These are phyloP conservation scores for Rhineura floridana DNA, from an alignment of 2,113 vertebrate genomes.

Conservation along the genomic window DNA sequence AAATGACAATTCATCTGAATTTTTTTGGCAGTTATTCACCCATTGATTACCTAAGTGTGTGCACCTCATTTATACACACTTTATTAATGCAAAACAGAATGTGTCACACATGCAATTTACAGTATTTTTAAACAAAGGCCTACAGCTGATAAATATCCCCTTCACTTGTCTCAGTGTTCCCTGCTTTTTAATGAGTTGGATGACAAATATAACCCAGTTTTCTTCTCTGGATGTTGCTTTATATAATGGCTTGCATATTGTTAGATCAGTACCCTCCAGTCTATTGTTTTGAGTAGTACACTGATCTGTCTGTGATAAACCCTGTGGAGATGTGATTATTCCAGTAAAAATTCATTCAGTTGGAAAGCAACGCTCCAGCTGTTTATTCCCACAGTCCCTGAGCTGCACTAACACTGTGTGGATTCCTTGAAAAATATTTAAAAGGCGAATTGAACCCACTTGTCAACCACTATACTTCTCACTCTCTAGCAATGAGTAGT, in stretches of 20 bases:
- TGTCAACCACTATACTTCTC: conserved; percentile 64
- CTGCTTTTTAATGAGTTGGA: conserved; percentile 47
- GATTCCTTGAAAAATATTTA: conserved; percentile 73
- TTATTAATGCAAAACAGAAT: conserved; percentile 78
- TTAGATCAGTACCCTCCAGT: conserved; percentile 61
- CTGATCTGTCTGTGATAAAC: conserved; percentile 81
- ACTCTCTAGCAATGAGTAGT: neutral
- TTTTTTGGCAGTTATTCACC: conserved; percentile 83
- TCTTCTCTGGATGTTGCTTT: conserved; percentile 40
- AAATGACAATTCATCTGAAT: conserved; percentile 87
- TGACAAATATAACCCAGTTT: conserved; percentile 57
- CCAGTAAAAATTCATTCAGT: conserved; percentile 83
- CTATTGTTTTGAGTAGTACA: conserved; percentile 80
- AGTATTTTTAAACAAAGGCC: conserved; percentile 46
- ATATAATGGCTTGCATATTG: conserved; percentile 55
- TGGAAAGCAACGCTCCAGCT: conserved; percentile 83
- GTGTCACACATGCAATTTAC: conserved; percentile 64
- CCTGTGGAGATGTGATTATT: conserved; percentile 83
- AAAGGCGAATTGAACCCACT: conserved; percentile 56
- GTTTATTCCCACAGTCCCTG: conserved; percentile 81
- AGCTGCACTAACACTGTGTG: conserved; percentile 73
- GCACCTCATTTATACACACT: conserved; percentile 78
- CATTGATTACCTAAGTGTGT: conserved; percentile 79
- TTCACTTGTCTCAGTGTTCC: conserved; percentile 56
- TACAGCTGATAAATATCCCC: conserved; percentile 44